Evolutionary conservation across 2,888 invertebrate genomes (phyloP), one percentile per base, ranked within the genome.

Genomic region (Phyto melanocephala): DNA sequence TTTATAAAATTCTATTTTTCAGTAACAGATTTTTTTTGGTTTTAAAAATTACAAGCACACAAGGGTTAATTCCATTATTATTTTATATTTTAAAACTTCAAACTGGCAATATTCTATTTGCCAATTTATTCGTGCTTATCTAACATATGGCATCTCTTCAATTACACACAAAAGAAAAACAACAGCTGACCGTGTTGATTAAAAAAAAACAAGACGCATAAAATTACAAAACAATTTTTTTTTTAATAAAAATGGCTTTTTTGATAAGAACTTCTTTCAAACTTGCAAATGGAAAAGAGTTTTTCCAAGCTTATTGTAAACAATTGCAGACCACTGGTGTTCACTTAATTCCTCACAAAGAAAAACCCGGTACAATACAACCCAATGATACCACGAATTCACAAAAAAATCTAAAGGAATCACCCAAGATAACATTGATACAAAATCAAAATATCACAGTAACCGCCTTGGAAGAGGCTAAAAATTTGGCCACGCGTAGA

Each of bases 401-500:
- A 10, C 20, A 56, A 52, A 65, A 77, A 37, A 85, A 81, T 37
- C 1, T 17, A 1, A 80, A 75, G 35, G 50, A 62, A 1, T 58
- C 72, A 1, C 35, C 47, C n/a, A 93, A 93, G 90, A 94, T 96
- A 83, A 95, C 95, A 0, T 89, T 96, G 33, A 91, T 95, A 42
- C 90, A 92, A 37, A 93, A 94, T 88, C 91, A 94, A 86, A 35
- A 90, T 94, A 20, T 92, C 91, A 81, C 40, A 7, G 92, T 95
- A 2, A 93, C 93, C 0, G 93, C 94, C 28, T 84, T 96, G 28
- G 94, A 94, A 84, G 94, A 94, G 86, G 96, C 96, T 0, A 92
- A 94, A 85, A 95, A 93, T 88, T 86, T 96, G 79, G 94, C 96
- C 0, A 92, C 93, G 77, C 92, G 94, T 47, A 92, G 95, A 84